A percentile compares a stretch with the other conserved stretches of the same genome.
These are phyloP conservation scores for Calyptomena viridis DNA, from an alignment of 2,113 vertebrate genomes.

Conservation along the genomic window DNA sequence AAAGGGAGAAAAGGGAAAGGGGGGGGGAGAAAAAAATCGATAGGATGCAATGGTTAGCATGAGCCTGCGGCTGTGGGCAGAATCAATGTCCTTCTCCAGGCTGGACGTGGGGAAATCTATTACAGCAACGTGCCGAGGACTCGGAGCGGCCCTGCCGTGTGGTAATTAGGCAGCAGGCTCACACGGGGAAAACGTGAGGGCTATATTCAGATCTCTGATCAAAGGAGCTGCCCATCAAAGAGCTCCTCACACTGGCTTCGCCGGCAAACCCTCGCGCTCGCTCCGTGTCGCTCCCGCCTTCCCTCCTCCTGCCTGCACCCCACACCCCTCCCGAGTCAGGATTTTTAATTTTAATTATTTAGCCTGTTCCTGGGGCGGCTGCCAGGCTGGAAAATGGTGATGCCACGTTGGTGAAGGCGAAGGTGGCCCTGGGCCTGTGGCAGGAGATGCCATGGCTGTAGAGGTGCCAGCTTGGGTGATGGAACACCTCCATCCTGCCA, in stretches of 20 bases:
- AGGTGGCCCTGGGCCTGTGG: background rate
- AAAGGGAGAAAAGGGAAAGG: fast-evolving
- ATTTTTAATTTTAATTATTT: background rate
- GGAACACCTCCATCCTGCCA: fast-evolving
- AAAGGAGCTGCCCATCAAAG: conserved; percentile 69
- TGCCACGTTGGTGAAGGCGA: fast-evolving
- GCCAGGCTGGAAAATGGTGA: background rate
- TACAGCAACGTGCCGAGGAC: conserved; percentile 27
- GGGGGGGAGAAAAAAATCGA: background rate
- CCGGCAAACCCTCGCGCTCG: background rate
- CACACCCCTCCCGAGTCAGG: background rate
- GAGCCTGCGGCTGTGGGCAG: conserved; percentile 25
- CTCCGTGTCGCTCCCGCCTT: background rate
- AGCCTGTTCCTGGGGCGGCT: background rate
- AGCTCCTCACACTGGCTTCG: conserved; percentile 3
- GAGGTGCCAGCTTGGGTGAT: background rate
- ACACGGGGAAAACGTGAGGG: conserved; percentile 48
- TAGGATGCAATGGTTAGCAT: conserved; percentile 39
- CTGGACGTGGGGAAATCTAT: conserved; percentile 55
- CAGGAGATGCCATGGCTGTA: background rate
- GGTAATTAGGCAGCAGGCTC: conserved; percentile 56
- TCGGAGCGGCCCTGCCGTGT: conserved; percentile 15
- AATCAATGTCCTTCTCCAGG: conserved; percentile 67
- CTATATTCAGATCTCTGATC: conserved; percentile 63
- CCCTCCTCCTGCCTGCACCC: background rate